Evolutionary conservation across 2,113 vertebrate species (phyloP).

Genomic region (Podarcis muralis): DNA sequence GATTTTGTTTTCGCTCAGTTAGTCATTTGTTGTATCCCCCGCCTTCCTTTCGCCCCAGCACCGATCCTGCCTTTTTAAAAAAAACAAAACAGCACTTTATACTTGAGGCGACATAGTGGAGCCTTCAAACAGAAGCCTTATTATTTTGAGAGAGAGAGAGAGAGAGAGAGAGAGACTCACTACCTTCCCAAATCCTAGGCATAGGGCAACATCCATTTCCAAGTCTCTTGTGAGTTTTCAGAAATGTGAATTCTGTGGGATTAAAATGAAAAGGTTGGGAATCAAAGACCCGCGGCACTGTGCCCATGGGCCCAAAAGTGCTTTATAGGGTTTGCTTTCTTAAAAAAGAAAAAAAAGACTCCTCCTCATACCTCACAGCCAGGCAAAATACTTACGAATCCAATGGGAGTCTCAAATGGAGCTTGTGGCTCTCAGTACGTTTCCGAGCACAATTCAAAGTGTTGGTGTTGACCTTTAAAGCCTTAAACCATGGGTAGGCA

Average conservation of each 20-base stretch:
- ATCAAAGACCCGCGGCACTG: not conserved
- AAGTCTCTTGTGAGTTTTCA: slow-evolving; percentile 23
- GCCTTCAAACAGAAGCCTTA: slow-evolving; percentile 50
- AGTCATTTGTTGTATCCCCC: not conserved
- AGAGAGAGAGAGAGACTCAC: slow-evolving; percentile 1
- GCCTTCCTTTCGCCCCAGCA: accelerated
- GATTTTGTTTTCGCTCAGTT: not conserved
- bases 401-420: not conserved
- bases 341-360: not conserved
- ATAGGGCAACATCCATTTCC: slow-evolving; percentile 27
- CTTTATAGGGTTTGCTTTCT: not conserved
- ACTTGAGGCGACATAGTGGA: slow-evolving; percentile 26
- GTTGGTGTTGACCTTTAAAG: too few relatives aligned
- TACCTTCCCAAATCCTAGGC: not conserved
- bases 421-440: too few relatives aligned
- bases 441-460: too few relatives aligned
- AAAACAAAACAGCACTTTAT: slow-evolving; percentile 14
- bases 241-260: slow-evolving; percentile 27
- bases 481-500: too few relatives aligned
- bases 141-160: slow-evolving; percentile 30
- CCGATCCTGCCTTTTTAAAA: not conserved
- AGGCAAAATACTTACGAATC: not conserved
- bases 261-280: not conserved
- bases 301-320: not conserved
- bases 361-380: not conserved